Evolutionary conservation across 2,113 vertebrate genomes (phyloP).

Genomic region (Syngnathoides biaculeatus): DNA sequence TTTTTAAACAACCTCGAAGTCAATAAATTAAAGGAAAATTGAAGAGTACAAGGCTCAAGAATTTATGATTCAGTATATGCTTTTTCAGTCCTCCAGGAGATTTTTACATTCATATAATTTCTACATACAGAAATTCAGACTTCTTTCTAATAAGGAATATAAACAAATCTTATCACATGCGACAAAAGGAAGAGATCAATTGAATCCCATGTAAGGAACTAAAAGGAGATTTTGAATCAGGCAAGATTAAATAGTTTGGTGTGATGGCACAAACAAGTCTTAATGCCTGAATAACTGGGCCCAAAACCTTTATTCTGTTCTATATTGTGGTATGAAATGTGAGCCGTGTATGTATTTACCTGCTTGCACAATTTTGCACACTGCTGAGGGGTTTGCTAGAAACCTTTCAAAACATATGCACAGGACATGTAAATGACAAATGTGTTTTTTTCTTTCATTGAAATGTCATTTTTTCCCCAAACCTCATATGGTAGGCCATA

Average conservation of each 20-base stretch:
- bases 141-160: constrained; percentile 3
- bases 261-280: neutral
- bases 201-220: neutral
- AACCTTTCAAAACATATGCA: constrained; percentile 33
- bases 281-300: neutral
- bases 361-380: constrained; percentile 40
- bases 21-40: constrained; percentile 24
- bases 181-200: neutral
- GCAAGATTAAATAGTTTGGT: neutral
- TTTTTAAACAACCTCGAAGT: neutral
- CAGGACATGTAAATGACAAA: neutral
- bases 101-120: neutral
- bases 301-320: neutral
- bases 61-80: neutral
- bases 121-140: neutral
- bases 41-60: neutral
- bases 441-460: neutral
- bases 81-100: neutral
- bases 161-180: neutral
- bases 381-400: constrained; percentile 1
- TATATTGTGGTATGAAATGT: neutral
- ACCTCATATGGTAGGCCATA: constrained; percentile 32
- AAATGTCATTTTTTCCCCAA: neutral
- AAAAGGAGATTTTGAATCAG: neutral
- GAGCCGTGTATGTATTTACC: constrained; percentile 1